A percentile compares a stretch with the other conserved stretches of the same genome.
phyloP scores from a whole-genome alignment of 35 echinoderm and acorn worm species.

The Heliocidaris erythrogramma region DNA sequence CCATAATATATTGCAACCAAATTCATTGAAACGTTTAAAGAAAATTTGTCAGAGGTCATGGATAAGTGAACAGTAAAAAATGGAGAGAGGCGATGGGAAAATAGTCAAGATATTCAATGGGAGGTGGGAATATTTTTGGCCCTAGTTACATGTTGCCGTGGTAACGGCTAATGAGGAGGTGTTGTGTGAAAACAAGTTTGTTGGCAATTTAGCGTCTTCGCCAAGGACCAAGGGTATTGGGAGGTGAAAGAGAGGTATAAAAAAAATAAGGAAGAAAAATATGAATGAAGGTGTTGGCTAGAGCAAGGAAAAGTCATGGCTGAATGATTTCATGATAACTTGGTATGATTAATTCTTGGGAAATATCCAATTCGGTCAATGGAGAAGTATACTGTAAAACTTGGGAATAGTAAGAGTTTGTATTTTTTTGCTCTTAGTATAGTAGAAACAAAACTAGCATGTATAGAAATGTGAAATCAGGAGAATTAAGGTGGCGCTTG shows the following conservation, averaged over 20 bases:
- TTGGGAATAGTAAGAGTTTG: no score
- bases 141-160: not conserved
- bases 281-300: not conserved
- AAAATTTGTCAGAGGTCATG: not conserved
- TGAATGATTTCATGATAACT: not conserved
- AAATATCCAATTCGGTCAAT: not conserved
- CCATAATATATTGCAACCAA: not conserved
- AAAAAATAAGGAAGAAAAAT: not conserved
- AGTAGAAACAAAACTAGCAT: no score
- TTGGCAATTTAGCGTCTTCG: slow-evolving; percentile 9
- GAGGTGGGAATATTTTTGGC: not conserved
- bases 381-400: not conserved
- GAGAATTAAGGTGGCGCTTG: no score
- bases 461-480: no score
- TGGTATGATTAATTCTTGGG: not conserved
- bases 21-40: not conserved
- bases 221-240: not conserved
- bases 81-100: not conserved
- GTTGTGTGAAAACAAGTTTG: not conserved
- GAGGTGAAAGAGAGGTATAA: not conserved
- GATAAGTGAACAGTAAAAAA: not conserved
- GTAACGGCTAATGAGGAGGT: not conserved
- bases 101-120: not conserved
- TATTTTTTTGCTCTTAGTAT: no score
- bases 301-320: not conserved